A percentile compares a stretch with the other conserved stretches of the same genome.
Conservation (phyloP, 2,797 vertebrate species). For the Amblyopsis hoosieri region DNA sequence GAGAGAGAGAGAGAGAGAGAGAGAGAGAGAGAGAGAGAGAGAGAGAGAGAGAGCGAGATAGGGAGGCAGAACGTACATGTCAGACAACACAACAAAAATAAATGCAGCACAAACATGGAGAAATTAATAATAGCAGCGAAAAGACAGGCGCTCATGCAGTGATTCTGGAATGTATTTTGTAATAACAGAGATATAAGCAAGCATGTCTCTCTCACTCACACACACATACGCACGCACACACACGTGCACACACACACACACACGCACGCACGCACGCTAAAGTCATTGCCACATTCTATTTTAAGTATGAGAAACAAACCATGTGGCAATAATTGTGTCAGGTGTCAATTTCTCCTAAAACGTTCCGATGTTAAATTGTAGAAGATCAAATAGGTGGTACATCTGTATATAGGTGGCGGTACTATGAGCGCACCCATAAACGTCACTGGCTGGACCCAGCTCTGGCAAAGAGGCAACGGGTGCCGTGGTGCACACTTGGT, state of each 20-base stretch:
- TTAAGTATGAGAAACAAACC: neutral
- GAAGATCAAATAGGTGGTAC: no score
- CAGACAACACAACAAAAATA: conserved; percentile 56
- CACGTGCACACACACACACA: neutral
- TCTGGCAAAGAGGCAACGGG: no score
- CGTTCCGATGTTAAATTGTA: neutral
- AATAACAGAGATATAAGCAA: neutral
- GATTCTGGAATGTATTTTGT: conserved; percentile 20
- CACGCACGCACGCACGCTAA: neutral
- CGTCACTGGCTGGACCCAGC: no score
- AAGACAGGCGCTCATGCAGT: conserved; percentile 54
- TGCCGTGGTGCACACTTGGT: no score
- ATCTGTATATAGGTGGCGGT: no score
- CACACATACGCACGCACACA: conserved; percentile 11
- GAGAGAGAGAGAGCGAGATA: conserved; percentile 31
- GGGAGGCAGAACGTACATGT: neutral
- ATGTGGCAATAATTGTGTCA: neutral
- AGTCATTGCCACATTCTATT: conserved; percentile 3
- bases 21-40: conserved; percentile 18
- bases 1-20: conserved; percentile 20
- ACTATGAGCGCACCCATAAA: no score
- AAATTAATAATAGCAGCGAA: conserved; percentile 40
- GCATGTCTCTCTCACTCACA: conserved; percentile 12
- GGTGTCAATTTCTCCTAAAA: neutral
- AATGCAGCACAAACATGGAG: conserved; percentile 55